A percentile compares a stretch with the other conserved stretches of the same genome.
Conservation (phyloP, 2,888 invertebrate species). For the Sisyra nigra region DNA sequence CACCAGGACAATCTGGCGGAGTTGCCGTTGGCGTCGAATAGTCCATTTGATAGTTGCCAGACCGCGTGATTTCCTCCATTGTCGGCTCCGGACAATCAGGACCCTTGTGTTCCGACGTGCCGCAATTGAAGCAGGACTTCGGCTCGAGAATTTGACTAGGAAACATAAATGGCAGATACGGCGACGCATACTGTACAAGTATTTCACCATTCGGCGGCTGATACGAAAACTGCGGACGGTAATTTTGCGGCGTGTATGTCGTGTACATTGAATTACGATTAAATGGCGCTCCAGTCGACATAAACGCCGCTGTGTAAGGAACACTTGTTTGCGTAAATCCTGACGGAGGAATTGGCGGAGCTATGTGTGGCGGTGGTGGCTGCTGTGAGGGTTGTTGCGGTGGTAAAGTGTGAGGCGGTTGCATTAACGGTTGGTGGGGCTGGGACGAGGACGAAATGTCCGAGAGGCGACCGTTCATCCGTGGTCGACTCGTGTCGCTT, state of each 20-base stretch:
- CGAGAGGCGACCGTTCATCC: slow-evolving; percentile 19
- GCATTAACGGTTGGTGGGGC: slow-evolving; percentile 14
- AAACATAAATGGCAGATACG: slow-evolving; percentile 22
- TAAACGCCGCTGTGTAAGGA: slow-evolving; percentile 20
- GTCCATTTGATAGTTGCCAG: slow-evolving; percentile 50
- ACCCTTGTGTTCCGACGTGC: slow-evolving; percentile 66
- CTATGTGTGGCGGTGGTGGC: slow-evolving; percentile 10
- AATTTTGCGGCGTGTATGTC: slow-evolving; percentile 20
- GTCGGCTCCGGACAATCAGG: slow-evolving; percentile 80
- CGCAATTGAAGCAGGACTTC: slow-evolving; percentile 86
- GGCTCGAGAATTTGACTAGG: slow-evolving; percentile 35
- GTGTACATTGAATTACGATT: slow-evolving; percentile 20
- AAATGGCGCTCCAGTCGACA: slow-evolving; percentile 20
- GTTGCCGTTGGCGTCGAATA: slow-evolving; percentile 25
- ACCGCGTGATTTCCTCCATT: slow-evolving; percentile 80
- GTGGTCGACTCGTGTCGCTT: slow-evolving; percentile 8
- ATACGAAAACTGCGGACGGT: slow-evolving; percentile 27
- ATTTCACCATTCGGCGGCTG: slow-evolving; percentile 37
- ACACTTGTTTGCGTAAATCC: slow-evolving; percentile 1
- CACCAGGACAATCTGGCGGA: slow-evolving; percentile 14
- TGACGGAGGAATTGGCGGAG: neutral
- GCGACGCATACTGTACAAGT: slow-evolving; percentile 24
- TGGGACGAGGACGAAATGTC: slow-evolving; percentile 29
- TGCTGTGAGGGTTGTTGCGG: slow-evolving; percentile 14
- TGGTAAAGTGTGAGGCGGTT: slow-evolving; percentile 7